Evolutionary conservation across 2,888 invertebrate species (phyloP).

Genomic region (Malacosoma neustria): DNA sequence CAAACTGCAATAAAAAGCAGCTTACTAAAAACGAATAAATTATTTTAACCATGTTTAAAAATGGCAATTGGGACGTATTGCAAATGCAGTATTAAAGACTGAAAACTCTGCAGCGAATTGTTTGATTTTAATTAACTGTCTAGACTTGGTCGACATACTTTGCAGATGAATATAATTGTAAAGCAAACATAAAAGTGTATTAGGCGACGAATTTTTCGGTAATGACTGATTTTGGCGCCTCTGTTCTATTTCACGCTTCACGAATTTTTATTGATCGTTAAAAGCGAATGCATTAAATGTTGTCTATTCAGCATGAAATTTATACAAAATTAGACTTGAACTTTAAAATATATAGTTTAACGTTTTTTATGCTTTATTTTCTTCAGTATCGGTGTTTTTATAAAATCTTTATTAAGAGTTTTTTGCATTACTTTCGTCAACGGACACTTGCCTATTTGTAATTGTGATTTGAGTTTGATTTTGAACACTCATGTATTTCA

Average conservation of each 20-base stretch:
- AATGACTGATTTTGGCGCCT: constrained; percentile 23
- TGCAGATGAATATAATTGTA: not conserved
- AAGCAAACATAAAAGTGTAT: not conserved
- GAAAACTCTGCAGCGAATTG: constrained; percentile 9
- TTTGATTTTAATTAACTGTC: constrained; percentile 53
- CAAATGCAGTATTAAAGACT: not conserved
- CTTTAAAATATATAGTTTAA: too few species aligned
- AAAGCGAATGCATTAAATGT: constrained; percentile 30
- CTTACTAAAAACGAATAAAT: too few species aligned
- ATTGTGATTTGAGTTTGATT: too few species aligned
- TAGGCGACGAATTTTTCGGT: constrained; percentile 17
- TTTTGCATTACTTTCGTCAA: too few species aligned
- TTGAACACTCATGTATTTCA: too few species aligned
- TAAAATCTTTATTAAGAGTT: constrained; percentile 21
- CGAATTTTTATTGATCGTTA: constrained; percentile 37
- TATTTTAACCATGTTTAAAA: too few species aligned
- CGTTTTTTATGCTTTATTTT: too few species aligned
- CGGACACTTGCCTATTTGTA: too few species aligned
- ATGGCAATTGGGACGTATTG: not conserved
- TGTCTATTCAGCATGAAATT: constrained; percentile 20
- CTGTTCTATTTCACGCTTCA: constrained; percentile 34
- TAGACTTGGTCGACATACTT: constrained; percentile 26
- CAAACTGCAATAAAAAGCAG: too few species aligned
- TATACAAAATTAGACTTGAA: constrained; percentile 23
- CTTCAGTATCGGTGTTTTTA: too few species aligned